Evolutionary conservation across 2,797 vertebrate species (phyloP).

Genomic region (Pelochelys cantorii): DNA sequence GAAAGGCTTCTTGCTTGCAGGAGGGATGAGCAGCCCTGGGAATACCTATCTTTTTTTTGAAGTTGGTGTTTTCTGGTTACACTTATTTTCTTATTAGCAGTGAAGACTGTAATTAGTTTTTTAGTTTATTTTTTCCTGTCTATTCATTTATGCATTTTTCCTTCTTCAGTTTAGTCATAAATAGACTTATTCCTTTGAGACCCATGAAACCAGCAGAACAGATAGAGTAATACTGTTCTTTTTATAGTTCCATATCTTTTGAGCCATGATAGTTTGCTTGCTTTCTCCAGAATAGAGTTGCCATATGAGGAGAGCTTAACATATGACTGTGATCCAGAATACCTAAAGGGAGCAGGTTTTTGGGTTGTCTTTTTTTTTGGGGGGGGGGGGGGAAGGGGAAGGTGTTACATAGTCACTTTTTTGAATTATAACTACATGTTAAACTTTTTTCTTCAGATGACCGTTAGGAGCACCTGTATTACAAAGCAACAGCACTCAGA

Average conservation of each 20-base stretch:
- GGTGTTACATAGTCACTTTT: neutral
- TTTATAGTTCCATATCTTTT: neutral
- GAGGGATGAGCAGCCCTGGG: neutral
- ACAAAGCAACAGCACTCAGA: rapidly evolving
- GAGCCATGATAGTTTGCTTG: neutral
- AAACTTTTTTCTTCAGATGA: neutral
- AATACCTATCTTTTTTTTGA: neutral
- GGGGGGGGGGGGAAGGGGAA: neutral
- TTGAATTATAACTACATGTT: neutral
- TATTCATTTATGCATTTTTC: neutral
- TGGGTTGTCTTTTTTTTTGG: too few species aligned
- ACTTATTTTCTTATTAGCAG: neutral
- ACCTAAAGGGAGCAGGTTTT: neutral
- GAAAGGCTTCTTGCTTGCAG: neutral
- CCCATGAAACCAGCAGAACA: neutral
- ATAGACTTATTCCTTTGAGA: neutral
- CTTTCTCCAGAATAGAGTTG: neutral
- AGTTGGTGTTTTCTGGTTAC: neutral
- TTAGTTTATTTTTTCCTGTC: neutral
- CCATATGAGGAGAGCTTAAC: neutral
- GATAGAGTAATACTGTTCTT: neutral
- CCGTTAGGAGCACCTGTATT: neutral
- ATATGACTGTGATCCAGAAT: neutral
- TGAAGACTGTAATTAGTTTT: neutral
- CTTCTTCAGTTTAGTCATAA: neutral